A percentile compares a stretch with the other conserved stretches of the same genome.
phyloP scores from a whole-genome alignment of 2,888 invertebrate genomes.

The Synergus itoensis region DNA sequence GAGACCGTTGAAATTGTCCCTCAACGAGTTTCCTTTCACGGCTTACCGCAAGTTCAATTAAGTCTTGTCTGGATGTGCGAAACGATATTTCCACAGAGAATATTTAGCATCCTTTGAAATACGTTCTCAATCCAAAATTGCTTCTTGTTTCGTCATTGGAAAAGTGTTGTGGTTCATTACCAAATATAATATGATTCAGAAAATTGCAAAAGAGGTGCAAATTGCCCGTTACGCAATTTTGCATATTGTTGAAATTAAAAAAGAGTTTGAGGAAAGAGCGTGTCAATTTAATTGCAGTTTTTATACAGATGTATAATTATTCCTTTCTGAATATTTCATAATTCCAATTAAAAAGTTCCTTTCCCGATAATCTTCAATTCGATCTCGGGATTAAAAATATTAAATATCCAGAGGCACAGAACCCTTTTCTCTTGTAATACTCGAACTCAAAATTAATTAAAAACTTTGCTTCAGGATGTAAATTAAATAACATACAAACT shows the following conservation, averaged over 20 bases:
- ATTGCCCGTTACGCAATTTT: no score
- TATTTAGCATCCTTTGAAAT: neutral
- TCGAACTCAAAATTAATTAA: constrained; percentile 26
- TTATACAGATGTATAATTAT: neutral
- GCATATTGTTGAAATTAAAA: no score
- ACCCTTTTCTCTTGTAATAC: neutral
- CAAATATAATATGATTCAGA: no score
- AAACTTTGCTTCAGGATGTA: neutral
- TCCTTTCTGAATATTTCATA: neutral
- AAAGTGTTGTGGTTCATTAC: no score
- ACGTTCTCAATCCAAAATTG: neutral
- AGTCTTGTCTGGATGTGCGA: neutral
- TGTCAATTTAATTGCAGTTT: neutral
- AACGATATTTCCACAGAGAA: neutral
- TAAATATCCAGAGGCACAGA: neutral
- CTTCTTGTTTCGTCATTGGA: no score
- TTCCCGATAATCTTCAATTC: constrained; percentile 19
- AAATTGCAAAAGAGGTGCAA: no score
- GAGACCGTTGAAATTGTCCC: constrained; percentile 46
- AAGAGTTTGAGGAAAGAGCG: no score
- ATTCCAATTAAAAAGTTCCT: constrained; percentile 20
- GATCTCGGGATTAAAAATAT: constrained; percentile 14
- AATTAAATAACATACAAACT: constrained; percentile 3
- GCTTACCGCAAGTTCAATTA: constrained; percentile 47
- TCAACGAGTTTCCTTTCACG: constrained; percentile 44